A percentile compares a stretch with the other conserved stretches of the same genome.
phyloP scores from a whole-genome alignment of 2,113 vertebrate species.

The Gymnobelideus leadbeateri region DNA sequence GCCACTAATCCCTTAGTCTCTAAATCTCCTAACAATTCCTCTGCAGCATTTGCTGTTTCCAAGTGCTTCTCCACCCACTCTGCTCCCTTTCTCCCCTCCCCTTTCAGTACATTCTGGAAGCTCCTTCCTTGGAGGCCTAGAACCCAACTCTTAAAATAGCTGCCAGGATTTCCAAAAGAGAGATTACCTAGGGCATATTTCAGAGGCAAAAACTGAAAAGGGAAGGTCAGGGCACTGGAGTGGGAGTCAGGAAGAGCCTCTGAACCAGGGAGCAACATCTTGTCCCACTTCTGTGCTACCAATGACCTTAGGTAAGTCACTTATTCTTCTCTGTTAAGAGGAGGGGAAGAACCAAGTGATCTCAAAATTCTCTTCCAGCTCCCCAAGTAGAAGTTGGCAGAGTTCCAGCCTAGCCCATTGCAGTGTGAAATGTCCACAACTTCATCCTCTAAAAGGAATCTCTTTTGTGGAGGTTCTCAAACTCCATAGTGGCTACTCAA shows the following conservation, averaged over 20 bases:
- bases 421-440: background rate
- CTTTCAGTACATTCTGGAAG: background rate
- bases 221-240: background rate
- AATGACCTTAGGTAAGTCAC: background rate
- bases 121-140: background rate
- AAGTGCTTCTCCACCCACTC: background rate
- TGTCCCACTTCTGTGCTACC: background rate
- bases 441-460: background rate
- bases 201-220: background rate
- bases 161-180: background rate
- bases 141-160: background rate
- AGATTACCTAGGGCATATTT: background rate
- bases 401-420: background rate
- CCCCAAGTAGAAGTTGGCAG: background rate
- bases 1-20: background rate
- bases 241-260: background rate
- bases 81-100: background rate
- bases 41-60: background rate
- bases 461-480: background rate
- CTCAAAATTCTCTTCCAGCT: background rate
- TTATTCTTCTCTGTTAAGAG: background rate
- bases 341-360: background rate
- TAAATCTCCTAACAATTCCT: background rate
- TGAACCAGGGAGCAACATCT: background rate
- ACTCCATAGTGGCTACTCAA: background rate